These are phyloP conservation scores for Lasioglossum calceatum DNA, from an alignment of 2,888 invertebrate genomes.

Conservation along the genomic window DNA sequence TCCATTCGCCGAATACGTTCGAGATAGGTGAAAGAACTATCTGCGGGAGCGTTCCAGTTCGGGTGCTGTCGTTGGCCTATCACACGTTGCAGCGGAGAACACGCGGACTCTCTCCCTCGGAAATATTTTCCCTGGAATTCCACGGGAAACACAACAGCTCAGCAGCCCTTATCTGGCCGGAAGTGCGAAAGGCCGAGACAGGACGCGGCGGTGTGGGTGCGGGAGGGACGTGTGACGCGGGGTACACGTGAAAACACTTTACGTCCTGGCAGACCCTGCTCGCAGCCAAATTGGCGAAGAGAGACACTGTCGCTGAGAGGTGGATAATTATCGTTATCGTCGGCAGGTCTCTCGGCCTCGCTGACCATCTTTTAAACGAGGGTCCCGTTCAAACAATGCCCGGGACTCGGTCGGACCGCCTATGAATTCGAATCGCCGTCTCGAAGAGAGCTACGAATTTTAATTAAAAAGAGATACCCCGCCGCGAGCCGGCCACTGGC, in stretches of 20 bases:
- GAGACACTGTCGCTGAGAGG: slow-evolving; percentile 14
- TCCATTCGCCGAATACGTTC: background rate
- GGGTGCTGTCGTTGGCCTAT: background rate
- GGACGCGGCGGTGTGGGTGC: too few species aligned
- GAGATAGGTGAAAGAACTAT: background rate
- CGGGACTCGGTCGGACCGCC: background rate
- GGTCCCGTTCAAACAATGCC: slow-evolving; percentile 38
- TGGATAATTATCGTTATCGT: slow-evolving; percentile 56
- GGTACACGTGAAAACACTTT: slow-evolving; percentile 7
- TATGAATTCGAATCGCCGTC: slow-evolving; percentile 63
- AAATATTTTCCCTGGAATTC: slow-evolving; percentile 11
- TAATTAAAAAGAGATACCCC: slow-evolving; percentile 53
- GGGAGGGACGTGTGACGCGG: background rate
- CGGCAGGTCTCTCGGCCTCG: slow-evolving; percentile 17
- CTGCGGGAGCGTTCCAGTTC: background rate
- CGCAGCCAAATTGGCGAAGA: slow-evolving; percentile 29
- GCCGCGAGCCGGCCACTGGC: slow-evolving; percentile 27
- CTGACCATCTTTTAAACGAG: slow-evolving; percentile 36
- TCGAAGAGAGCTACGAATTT: slow-evolving; percentile 52
- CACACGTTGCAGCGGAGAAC: background rate
- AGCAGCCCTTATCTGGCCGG: slow-evolving; percentile 28
- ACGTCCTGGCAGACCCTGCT: slow-evolving; percentile 15
- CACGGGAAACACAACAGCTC: background rate
- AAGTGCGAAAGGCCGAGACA: slow-evolving; percentile 1
- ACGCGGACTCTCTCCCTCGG: background rate